Evolutionary conservation across 2,888 invertebrate species (phyloP), one percentile per base, ranked within the genome.

Genomic region (Beris chalybata): DNA sequence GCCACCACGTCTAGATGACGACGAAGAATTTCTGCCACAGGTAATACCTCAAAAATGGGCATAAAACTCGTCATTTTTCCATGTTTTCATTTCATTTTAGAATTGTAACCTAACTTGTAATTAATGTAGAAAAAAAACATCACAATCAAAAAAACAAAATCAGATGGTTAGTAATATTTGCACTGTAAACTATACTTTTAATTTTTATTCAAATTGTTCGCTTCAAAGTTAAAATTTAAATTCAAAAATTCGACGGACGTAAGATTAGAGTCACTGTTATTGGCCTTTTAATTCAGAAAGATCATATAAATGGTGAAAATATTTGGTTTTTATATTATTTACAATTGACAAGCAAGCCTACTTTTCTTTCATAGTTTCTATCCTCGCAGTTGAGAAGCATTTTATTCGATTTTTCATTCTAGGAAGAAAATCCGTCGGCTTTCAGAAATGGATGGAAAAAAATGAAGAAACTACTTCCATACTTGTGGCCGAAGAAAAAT

Each of bases 401-500:
- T 22, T 38, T 7, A 38, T 38, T 38, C 38, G 22, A 22, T 22
- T 22, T 22, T 22, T 22, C 22, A 3, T 76, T 77, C 66, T 73
- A 72, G 4, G 82, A 83, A 73, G 87, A 87, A 6, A 86, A 85
- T 74, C 82, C 83, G 66, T 93, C 93, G 6, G 90, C 93, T 45
- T 94, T 93, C 85, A 84, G 84, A 66, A 92, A 92, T 82, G 86
- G 88, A 4, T 90, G 88, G 84, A 84, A 86, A 73, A 96, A 96
- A 79, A 78, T 93, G 11, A 87, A 87, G 73, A 88, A 87, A 4
- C 84, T 98, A 52, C 82, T 90, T 70, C 97, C 97, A 1, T 97
- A 95, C 82, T 82, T 98, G 43, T 99, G 98, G 98, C 98, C 98
- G 0, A 90, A 88, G 74, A 92, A 89, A 73, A 90, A 90, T 76